phyloP scores from a whole-genome alignment of 2,888 invertebrate species.

The Taenaris catops region DNA sequence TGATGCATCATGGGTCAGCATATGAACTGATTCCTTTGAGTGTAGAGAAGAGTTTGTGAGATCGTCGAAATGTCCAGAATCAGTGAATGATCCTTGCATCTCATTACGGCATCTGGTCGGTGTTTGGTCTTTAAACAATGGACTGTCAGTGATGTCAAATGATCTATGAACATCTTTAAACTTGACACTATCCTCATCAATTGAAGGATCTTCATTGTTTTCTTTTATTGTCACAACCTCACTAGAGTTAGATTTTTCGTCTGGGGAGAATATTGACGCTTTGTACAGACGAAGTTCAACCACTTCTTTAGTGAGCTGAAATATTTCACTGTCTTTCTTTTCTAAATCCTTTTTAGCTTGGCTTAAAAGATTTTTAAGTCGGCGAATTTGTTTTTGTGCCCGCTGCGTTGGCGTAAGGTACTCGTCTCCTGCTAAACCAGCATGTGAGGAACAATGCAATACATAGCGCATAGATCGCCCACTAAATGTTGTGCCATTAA shows the following conservation, averaged over 20 bases:
- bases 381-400: conserved; percentile 88
- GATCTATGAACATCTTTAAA: conserved; percentile 62
- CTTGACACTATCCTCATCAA: conserved; percentile 52
- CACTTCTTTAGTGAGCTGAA: conserved; percentile 87
- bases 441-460: conserved; percentile 90
- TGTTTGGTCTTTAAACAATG: conserved; percentile 66
- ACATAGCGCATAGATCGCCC: conserved; percentile 88
- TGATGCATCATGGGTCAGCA: conserved; percentile 75
- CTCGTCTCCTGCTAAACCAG: conserved; percentile 87
- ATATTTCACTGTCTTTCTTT: conserved; percentile 90
- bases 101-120: conserved; percentile 76
- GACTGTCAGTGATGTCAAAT: conserved; percentile 69
- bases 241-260: conserved; percentile 88
- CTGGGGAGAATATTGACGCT: conserved; percentile 88
- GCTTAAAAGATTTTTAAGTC: conserved; percentile 85
- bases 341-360: conserved; percentile 89
- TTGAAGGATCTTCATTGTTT: conserved; percentile 72
- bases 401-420: conserved; percentile 94
- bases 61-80: conserved; percentile 94
- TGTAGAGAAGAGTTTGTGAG: conserved; percentile 87
- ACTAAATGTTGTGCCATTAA: conserved; percentile 85
- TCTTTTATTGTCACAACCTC: conserved; percentile 87
- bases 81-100: conserved; percentile 88
- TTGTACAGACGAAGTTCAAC: conserved; percentile 90
- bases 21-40: conserved; percentile 86